phyloP scores from a whole-genome alignment of 2,888 invertebrate species.

The Lumbricus terrestris region DNA sequence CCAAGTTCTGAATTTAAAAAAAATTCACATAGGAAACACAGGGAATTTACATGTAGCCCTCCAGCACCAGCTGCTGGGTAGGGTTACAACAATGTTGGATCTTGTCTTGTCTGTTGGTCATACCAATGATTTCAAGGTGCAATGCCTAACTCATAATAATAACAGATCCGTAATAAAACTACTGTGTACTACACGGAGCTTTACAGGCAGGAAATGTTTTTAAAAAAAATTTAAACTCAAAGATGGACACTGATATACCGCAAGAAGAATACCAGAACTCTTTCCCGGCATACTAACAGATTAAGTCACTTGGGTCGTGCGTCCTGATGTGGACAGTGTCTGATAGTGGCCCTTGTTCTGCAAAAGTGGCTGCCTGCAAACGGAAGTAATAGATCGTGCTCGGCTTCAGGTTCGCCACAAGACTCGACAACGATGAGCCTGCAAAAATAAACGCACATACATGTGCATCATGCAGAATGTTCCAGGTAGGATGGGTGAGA shows the following conservation, averaged over 20 bases:
- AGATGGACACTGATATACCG: not conserved
- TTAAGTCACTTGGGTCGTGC: not conserved
- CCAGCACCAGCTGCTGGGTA: not conserved
- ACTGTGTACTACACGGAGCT: not conserved
- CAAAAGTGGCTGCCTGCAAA: slow-evolving; percentile 16
- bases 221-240: no score
- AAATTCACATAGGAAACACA: not conserved
- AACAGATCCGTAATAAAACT: not conserved
- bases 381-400: slow-evolving; percentile 20
- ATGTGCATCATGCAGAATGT: not conserved
- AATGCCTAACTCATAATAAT: not conserved
- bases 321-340: slow-evolving; percentile 19
- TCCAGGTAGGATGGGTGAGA: not conserved
- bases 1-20: not conserved
- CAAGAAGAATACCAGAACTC: not conserved
- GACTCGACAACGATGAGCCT: not conserved
- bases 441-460: not conserved
- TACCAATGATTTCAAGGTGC: not conserved
- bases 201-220: not conserved
- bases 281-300: not conserved
- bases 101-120: not conserved
- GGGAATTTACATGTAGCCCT: no score
- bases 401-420: slow-evolving; percentile 16
- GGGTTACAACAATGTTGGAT: not conserved
- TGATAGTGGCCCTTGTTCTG: not conserved